These are phyloP conservation scores for Procambarus virginalis DNA, from an alignment of 1,140 invertebrate genomes.

Conservation along the genomic window DNA sequence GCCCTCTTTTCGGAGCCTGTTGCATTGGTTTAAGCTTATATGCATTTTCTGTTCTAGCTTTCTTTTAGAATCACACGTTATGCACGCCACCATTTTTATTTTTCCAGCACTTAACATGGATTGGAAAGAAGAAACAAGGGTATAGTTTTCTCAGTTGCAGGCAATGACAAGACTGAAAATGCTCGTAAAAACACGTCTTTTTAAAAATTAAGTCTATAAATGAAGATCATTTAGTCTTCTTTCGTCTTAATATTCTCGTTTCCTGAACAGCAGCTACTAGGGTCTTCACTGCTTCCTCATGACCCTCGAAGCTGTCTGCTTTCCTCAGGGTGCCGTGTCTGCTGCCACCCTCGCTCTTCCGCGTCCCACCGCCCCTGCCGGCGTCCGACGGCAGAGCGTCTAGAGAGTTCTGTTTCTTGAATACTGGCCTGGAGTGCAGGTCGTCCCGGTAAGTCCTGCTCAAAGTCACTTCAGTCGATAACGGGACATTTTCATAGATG, in stretches of 20 bases:
- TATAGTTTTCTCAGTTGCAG: constrained; percentile 49
- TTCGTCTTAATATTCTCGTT: constrained; percentile 76
- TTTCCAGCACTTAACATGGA: constrained; percentile 39
- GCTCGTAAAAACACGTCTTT: constrained; percentile 39
- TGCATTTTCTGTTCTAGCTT: not conserved
- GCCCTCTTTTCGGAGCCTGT: not conserved
- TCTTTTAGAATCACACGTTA: constrained; percentile 6
- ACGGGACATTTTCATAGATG: constrained; percentile 72
- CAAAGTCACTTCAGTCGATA: constrained; percentile 58
- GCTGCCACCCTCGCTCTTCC: constrained; percentile 70
- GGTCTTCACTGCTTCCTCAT: constrained; percentile 83
- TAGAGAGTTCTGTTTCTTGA: constrained; percentile 69
- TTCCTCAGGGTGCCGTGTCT: constrained; percentile 77
- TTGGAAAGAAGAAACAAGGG: constrained; percentile 19
- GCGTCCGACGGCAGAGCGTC: constrained; percentile 61
- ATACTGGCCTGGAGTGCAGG: constrained; percentile 67
- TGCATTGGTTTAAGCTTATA: not conserved
- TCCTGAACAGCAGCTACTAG: constrained; percentile 83
- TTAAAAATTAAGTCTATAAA: constrained; percentile 22
- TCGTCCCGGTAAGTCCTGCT: constrained; percentile 52
- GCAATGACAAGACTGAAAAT: constrained; percentile 51
- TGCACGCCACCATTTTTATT: constrained; percentile 10
- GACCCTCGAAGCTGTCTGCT: constrained; percentile 82
- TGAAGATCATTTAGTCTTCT: constrained; percentile 70
- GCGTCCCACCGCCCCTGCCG: constrained; percentile 70